Conservation (phyloP, 2,113 vertebrate species). For the Nothoprocta perdicaria region DNA sequence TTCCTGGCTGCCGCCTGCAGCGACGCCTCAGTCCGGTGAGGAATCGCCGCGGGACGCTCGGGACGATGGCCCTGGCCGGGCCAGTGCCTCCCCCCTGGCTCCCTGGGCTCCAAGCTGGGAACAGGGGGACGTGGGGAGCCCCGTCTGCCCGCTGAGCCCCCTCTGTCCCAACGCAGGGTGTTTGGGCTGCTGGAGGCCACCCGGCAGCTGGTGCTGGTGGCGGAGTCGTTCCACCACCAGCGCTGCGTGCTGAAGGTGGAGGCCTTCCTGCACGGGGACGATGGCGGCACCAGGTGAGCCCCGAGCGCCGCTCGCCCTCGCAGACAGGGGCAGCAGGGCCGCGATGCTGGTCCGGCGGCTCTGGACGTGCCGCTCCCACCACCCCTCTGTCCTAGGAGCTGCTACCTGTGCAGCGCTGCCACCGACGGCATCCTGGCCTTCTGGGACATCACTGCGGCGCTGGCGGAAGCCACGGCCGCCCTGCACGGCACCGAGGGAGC, state of each 20-base stretch:
- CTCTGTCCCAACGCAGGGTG: constrained; percentile 74
- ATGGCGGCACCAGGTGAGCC: constrained; percentile 79
- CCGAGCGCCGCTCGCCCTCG: too few relatives aligned
- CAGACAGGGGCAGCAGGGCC: not conserved
- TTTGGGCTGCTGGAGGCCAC: constrained; percentile 82
- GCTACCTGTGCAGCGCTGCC: constrained; percentile 88
- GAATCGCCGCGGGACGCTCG: rapidly evolving
- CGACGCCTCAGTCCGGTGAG: constrained; percentile 91
- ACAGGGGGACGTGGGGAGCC: not conserved
- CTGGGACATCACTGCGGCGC: constrained; percentile 84
- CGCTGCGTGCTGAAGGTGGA: constrained; percentile 93
- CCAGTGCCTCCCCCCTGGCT: too few relatives aligned
- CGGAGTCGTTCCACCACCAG: constrained; percentile 90
- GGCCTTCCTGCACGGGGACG: constrained; percentile 63
- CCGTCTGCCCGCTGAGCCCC: not conserved
- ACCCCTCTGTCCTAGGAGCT: constrained; percentile 70
- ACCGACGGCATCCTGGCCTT: constrained; percentile 89
- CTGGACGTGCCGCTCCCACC: not conserved
- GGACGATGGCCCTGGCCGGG: rapidly evolving
- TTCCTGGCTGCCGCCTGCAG: constrained; percentile 90
- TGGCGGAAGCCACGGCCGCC: rapidly evolving
- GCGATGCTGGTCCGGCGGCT: rapidly evolving
- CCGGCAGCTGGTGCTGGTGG: constrained; percentile 81
- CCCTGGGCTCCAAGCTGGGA: not conserved
- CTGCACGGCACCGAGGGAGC: not conserved